Evolutionary conservation across 2,113 vertebrate genomes (phyloP), one percentile per base, ranked within the genome.

Genomic region (Nannospalax galili): DNA sequence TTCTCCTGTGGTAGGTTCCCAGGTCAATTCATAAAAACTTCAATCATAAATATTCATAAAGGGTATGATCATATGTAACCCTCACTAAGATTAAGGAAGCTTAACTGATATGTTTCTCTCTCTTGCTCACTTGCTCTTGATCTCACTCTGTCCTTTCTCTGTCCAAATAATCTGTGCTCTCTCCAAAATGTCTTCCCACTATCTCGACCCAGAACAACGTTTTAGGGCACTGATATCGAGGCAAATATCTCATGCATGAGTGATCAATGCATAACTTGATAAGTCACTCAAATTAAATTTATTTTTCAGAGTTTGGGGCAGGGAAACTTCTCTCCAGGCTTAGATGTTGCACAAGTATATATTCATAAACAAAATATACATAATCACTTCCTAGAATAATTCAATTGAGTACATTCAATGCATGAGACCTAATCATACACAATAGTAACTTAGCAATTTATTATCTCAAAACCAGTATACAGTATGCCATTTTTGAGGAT

Each of bases 321-420:
- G 74, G 3, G 28, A 58, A 32, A 1, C 7, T 28, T 93, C 4
- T 79, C 20, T 52, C 19, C 17, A 52, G n/a, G 35, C 26, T 75
- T 92, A 58, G 20, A 42, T 64, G 90, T 88, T 91, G 37, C 17
- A 91, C 58, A 69, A 45, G 28, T 42, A 10, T 35, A 37, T 52
- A 84, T 87, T 94, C 81, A 89, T 45, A 84, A 82, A 88, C 48
- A 3, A 86, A 92, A 72, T n/a, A 37, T 1, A 91, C 58, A 77
- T 42, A 65, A 60, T 92, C 19, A 64, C 45, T 94, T 93, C 14
- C 48, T 84, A 74, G 22, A 35, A 94, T 64, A 94, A 78, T 88
- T 88, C 9, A 92, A 6, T 60, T 67, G 92, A 32, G 37, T 75
- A 74, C 67, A 89, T 74, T 22, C 28, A 79, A 5, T 84, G 37